Percentiles rank a stretch among this genome's conserved stretches.
Conservation (phyloP, 2,797 vertebrate genomes). For the Toxotes lorentzi region DNA sequence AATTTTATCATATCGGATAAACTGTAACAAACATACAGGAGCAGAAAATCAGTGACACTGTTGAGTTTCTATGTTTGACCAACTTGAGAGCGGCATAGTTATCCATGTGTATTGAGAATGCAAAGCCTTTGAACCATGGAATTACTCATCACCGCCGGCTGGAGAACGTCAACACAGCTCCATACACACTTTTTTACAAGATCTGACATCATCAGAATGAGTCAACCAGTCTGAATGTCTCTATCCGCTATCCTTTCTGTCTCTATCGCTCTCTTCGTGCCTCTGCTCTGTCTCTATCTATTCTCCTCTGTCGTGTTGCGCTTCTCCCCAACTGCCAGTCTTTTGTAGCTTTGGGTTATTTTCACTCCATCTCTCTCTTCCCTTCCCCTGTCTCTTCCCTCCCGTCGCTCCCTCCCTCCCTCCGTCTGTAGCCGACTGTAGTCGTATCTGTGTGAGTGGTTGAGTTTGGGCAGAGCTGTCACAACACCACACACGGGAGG, state of each 20-base stretch:
- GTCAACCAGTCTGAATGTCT: constrained; percentile 71
- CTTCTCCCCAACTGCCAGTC: constrained; percentile 60
- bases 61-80: constrained; percentile 21
- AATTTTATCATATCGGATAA: constrained; percentile 17
- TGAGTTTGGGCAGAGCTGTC: constrained; percentile 66
- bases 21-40: constrained; percentile 11
- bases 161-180: constrained; percentile 60
- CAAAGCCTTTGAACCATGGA: constrained; percentile 46
- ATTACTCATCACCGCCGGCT: constrained; percentile 68
- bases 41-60: constrained; percentile 20
- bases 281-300: constrained; percentile 48
- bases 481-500: constrained; percentile 55
- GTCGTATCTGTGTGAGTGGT: constrained; percentile 41
- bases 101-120: constrained; percentile 49
- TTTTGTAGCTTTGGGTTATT: constrained; percentile 66
- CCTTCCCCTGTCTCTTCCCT: not conserved
- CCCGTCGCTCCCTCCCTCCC: constrained; percentile 27
- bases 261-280: constrained; percentile 43
- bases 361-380: constrained; percentile 59
- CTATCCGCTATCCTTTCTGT: constrained; percentile 54
- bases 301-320: constrained; percentile 58
- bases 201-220: constrained; percentile 75
- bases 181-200: constrained; percentile 55
- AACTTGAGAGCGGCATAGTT: constrained; percentile 23
- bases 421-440: constrained; percentile 54